Evolutionary conservation across 1,140 invertebrate genomes (phyloP).

Genomic region (Ephestia elutella): DNA sequence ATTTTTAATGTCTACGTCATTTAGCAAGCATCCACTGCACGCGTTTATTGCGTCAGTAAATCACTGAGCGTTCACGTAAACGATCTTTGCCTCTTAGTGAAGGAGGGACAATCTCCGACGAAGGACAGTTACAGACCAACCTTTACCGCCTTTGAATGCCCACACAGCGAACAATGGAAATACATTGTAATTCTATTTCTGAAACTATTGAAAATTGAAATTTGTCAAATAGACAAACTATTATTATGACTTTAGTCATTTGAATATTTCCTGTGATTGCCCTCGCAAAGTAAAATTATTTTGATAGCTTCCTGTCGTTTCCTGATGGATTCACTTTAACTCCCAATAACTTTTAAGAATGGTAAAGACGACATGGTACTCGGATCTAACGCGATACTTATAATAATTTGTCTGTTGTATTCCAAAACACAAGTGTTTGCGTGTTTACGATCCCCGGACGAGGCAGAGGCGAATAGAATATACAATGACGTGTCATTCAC

Average conservation of each 20-base stretch:
- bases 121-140: slow-evolving; percentile 19
- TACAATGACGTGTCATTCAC: slow-evolving; percentile 71
- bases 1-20: not conserved
- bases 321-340: not conserved
- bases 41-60: not conserved
- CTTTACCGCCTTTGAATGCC: slow-evolving; percentile 24
- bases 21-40: not conserved
- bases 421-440: slow-evolving; percentile 62
- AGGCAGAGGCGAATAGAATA: slow-evolving; percentile 65
- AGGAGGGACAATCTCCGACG: slow-evolving; percentile 17
- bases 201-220: slow-evolving; percentile 28
- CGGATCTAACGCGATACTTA: not conserved
- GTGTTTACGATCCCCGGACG: slow-evolving; percentile 62
- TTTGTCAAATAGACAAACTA: not conserved
- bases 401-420: slow-evolving; percentile 49
- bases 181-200: slow-evolving; percentile 30
- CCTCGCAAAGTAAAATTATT: not conserved
- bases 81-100: slow-evolving; percentile 11
- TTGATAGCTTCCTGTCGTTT: not conserved
- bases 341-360: not conserved
- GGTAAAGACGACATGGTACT: not conserved
- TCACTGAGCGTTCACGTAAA: slow-evolving; percentile 16
- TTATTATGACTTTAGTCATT: not conserved
- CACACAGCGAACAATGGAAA: slow-evolving; percentile 43
- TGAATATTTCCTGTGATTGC: not conserved